These are phyloP conservation scores for Drosophila limbata DNA, from an alignment of 2,888 invertebrate species.

Conservation along the genomic window DNA sequence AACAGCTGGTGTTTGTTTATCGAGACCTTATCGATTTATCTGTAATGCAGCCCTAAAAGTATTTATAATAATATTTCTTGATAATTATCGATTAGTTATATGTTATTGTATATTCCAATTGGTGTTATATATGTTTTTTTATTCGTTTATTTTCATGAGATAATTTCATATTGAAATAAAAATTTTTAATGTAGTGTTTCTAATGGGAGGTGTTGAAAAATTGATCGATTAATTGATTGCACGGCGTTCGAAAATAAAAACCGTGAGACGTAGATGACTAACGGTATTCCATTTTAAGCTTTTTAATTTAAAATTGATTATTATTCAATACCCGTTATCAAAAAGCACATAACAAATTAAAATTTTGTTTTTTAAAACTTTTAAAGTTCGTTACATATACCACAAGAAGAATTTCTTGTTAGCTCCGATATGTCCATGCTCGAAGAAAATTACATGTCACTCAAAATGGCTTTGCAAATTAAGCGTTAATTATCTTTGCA, in stretches of 20 bases:
- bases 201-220: not conserved
- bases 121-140: not conserved
- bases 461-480: no score
- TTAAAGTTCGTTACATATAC: not conserved
- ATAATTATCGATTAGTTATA: slow-evolving; percentile 3
- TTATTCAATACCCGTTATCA: not conserved
- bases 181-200: not conserved
- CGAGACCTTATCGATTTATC: not conserved
- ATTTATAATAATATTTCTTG: not conserved
- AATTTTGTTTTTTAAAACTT: not conserved
- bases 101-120: not conserved
- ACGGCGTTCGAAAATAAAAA: not conserved
- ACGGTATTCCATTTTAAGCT: slow-evolving; percentile 5
- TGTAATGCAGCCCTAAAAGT: not conserved
- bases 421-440: no score
- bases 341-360: not conserved
- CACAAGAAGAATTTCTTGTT: not conserved
- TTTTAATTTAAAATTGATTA: not conserved
- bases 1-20: slow-evolving; percentile 12
- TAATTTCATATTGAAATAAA: no score
- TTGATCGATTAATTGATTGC: not conserved
- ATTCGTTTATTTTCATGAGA: not conserved
- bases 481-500: no score
- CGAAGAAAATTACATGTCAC: no score
- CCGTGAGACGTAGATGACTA: not conserved